Conservation (phyloP, 2,888 invertebrate genomes). For the Oligia latruncula region DNA sequence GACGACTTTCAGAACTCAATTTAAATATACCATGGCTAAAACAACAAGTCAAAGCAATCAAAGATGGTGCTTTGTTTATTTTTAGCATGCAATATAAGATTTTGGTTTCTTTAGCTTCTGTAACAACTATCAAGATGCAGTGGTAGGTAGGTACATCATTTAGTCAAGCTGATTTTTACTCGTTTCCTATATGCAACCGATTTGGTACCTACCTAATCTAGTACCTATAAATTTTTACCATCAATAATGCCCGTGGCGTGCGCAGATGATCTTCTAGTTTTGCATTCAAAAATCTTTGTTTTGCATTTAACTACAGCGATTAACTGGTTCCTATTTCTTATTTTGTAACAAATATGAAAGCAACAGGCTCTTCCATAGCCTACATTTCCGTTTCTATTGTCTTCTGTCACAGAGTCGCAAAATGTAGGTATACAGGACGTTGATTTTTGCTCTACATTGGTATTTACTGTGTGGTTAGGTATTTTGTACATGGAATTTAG, state of each 20-base stretch:
- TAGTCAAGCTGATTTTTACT: not conserved
- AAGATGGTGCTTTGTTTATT: not conserved
- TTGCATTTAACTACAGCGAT: not conserved
- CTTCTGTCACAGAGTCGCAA: conserved; percentile 30
- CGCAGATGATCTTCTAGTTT: no score
- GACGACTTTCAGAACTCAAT: not conserved
- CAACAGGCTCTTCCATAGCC: conserved; percentile 20
- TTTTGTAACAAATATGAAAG: conserved; percentile 58
- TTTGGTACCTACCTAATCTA: not conserved
- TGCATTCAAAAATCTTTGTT: not conserved
- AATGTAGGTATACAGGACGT: conserved; percentile 43
- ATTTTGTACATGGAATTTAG: not conserved
- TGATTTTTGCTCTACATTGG: not conserved
- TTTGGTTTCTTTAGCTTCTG: not conserved
- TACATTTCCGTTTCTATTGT: conserved; percentile 62
- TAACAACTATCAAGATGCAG: not conserved
- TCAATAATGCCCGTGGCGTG: no score
- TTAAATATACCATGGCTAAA: not conserved
- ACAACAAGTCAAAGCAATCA: not conserved
- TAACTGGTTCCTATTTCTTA: conserved; percentile 7
- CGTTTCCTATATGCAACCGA: not conserved
- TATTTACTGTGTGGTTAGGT: not conserved
- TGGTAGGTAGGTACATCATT: not conserved
- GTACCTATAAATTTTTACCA: no score
- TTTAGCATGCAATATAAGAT: not conserved